Conservation (phyloP, 2,888 invertebrate species). For the Lycocerus yunnanus region DNA sequence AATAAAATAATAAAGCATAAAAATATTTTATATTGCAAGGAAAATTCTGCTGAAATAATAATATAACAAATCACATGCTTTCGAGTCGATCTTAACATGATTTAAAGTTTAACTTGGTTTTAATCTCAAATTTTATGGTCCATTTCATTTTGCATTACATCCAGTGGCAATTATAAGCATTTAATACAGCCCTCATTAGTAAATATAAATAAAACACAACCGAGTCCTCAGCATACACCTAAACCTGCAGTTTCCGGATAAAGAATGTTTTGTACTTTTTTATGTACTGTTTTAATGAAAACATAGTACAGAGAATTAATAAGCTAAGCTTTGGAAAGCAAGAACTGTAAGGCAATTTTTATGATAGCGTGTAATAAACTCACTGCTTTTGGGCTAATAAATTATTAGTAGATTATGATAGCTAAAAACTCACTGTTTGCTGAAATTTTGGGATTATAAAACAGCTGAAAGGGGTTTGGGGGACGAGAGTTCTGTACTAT, state of each 20-base stretch:
- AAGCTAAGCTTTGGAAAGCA: not conserved
- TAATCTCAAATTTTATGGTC: not conserved
- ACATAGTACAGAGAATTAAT: not conserved
- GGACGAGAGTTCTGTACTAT: too few species aligned
- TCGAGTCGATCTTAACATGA: not conserved
- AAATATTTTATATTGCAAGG: not conserved
- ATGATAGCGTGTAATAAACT: too few species aligned
- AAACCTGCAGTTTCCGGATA: too few species aligned
- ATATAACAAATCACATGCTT: not conserved
- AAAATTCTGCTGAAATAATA: not conserved
- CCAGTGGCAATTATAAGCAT: not conserved
- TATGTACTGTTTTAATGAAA: too few species aligned
- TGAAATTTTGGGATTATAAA: too few species aligned
- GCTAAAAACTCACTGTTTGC: too few species aligned
- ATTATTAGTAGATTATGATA: too few species aligned
- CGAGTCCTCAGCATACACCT: too few species aligned
- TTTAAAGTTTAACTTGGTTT: not conserved
- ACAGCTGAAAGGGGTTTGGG: too few species aligned
- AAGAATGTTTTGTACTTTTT: too few species aligned
- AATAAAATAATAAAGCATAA: conserved; percentile 8
- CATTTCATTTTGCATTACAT: not conserved
- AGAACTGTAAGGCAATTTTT: not conserved
- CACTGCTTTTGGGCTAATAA: too few species aligned
- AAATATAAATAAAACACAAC: too few species aligned
- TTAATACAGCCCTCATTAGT: not conserved